Evolutionary conservation across 1,140 invertebrate species (phyloP).

Genomic region (Popillia japonica): DNA sequence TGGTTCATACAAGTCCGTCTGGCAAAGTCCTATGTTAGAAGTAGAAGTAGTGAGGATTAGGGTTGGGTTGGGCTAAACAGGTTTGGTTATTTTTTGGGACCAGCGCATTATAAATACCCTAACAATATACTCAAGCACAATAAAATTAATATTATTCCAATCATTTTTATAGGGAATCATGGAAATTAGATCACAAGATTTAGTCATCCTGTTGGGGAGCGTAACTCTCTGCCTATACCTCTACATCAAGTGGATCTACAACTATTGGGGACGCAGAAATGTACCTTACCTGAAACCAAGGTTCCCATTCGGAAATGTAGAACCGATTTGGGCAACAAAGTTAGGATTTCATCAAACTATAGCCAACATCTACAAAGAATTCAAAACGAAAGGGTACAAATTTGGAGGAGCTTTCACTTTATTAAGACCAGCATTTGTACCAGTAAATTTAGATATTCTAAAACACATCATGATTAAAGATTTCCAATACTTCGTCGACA

Average conservation of each 20-base stretch:
- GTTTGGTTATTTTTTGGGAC: too few species aligned
- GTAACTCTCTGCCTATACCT: neutral
- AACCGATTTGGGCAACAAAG: conserved; percentile 48
- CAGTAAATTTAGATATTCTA: conserved; percentile 67
- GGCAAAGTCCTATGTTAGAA: too few species aligned
- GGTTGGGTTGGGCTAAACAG: too few species aligned
- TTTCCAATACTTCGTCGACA: conserved; percentile 64
- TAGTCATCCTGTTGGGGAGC: neutral
- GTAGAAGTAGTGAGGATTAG: too few species aligned
- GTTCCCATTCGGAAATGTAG: conserved; percentile 39
- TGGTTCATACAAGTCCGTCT: too few species aligned
- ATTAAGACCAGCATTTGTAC: conserved; percentile 60
- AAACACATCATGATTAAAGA: conserved; percentile 66
- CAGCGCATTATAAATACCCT: too few species aligned
- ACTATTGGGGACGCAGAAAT: conserved; percentile 39
- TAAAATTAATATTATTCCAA: neutral
- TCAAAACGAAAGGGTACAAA: conserved; percentile 45
- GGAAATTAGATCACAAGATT: neutral
- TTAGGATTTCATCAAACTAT: conserved; percentile 51
- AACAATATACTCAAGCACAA: too few species aligned
- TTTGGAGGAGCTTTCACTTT: conserved; percentile 62
- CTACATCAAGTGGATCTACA: neutral
- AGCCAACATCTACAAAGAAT: conserved; percentile 50
- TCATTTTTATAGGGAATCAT: neutral
- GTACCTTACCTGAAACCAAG: conserved; percentile 16